Evolutionary conservation across 2,888 invertebrate genomes (phyloP).

Genomic region (Caenorhabditis macrosperma): DNA sequence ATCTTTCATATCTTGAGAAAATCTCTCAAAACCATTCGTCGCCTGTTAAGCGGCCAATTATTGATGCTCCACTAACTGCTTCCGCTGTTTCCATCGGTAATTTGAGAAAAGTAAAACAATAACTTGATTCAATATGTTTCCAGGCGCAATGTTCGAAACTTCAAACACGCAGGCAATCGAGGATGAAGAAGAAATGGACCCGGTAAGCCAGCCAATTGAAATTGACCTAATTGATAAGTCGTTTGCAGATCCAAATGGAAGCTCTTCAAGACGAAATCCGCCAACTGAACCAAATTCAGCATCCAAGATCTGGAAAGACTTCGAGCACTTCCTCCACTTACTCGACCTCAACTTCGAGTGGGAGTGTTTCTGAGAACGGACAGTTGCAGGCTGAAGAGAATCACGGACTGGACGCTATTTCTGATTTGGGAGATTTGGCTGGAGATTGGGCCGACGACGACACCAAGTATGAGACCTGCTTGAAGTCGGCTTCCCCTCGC

Average conservation of each 20-base stretch:
- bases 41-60: slow-evolving; percentile 55
- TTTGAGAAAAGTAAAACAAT: background rate
- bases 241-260: slow-evolving; percentile 18
- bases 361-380: background rate
- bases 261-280: slow-evolving; percentile 12
- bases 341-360: background rate
- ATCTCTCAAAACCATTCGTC: slow-evolving; percentile 41
- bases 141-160: slow-evolving; percentile 39
- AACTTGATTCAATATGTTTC: background rate
- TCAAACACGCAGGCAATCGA: background rate
- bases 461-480: background rate
- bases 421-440: slow-evolving; percentile 1
- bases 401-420: background rate
- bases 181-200: slow-evolving; percentile 12
- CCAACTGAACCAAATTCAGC: background rate
- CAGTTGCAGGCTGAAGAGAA: no score
- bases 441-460: slow-evolving; percentile 52
- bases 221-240: no score
- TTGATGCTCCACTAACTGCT: slow-evolving; percentile 56
- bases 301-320: background rate
- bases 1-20: slow-evolving; percentile 56
- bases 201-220: no score
- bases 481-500: no score
- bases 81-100: slow-evolving; percentile 64
- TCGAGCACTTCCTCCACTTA: background rate